Conservation (phyloP, 2,113 vertebrate genomes). For the Rhinogobius similis region DNA sequence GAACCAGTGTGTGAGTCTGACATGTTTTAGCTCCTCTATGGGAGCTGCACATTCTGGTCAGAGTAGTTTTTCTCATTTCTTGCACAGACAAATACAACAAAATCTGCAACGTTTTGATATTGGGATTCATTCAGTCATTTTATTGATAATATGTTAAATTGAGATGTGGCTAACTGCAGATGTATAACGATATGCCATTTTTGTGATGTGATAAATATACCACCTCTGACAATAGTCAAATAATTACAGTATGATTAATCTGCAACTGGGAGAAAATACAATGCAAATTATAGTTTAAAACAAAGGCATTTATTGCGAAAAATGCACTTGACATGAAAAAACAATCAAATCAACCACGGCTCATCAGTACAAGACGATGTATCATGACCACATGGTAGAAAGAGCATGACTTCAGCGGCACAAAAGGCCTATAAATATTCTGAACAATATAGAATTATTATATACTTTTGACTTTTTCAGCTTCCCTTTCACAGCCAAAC, state of each 20-base stretch:
- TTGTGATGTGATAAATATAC: too few species aligned
- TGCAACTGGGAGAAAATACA: neutral
- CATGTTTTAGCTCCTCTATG: conserved; percentile 16
- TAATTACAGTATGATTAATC: too few species aligned
- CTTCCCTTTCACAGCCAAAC: conserved; percentile 29
- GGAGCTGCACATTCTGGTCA: conserved; percentile 4
- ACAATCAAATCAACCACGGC: conserved; percentile 78
- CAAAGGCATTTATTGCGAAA: conserved; percentile 85
- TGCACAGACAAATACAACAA: conserved; percentile 8
- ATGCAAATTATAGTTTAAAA: conserved; percentile 64
- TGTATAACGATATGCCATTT: too few species aligned
- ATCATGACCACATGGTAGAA: conserved; percentile 79
- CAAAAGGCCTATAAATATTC: conserved; percentile 81
- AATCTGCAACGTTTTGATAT: too few species aligned
- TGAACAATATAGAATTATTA: conserved; percentile 80
- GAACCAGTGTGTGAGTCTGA: conserved; percentile 17
- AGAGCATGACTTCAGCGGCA: conserved; percentile 72
- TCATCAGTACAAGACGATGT: conserved; percentile 83
- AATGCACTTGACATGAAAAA: conserved; percentile 83
- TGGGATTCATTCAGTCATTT: too few species aligned
- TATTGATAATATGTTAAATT: too few species aligned
- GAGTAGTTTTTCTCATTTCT: conserved; percentile 5
- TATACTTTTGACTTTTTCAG: conserved; percentile 52
- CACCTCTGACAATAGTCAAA: too few species aligned
- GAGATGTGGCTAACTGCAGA: too few species aligned